Evolutionary conservation across 2,797 vertebrate genomes (phyloP).

Genomic region (Rhinatrema bivittatum): DNA sequence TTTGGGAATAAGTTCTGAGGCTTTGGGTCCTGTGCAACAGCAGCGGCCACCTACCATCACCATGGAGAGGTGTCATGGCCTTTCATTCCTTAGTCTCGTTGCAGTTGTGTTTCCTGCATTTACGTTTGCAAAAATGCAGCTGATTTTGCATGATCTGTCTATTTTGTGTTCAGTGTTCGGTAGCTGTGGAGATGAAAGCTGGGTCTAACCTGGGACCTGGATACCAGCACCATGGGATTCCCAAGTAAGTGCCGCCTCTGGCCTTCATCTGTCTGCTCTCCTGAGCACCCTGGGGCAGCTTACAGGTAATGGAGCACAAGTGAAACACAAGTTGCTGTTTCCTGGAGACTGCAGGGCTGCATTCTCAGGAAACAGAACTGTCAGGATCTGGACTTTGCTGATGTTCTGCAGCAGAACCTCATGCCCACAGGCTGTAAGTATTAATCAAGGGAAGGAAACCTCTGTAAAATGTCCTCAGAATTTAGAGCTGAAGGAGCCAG

Average conservation of each 20-base stretch:
- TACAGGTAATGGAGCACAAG: neutral
- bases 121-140: too few relatives aligned
- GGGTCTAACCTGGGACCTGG: constrained; percentile 84
- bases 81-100: too few relatives aligned
- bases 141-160: too few relatives aligned
- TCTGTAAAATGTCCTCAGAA: neutral
- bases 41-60: too few relatives aligned
- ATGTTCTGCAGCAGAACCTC: rapidly evolving
- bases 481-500: neutral
- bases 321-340: too few relatives aligned
- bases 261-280: neutral
- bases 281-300: neutral
- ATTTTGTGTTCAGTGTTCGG: constrained; percentile 67
- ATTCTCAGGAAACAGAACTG: too few relatives aligned
- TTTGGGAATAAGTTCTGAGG: too few relatives aligned
- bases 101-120: too few relatives aligned
- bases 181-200: constrained; percentile 85
- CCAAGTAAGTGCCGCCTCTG: constrained; percentile 66
- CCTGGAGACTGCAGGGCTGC: too few relatives aligned
- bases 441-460: neutral
- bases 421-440: rapidly evolving
- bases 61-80: too few relatives aligned
- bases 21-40: too few relatives aligned
- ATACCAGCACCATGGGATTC: constrained; percentile 75
- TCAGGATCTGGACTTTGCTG: neutral